These are phyloP conservation scores for Platypus cylindrus DNA, from an alignment of 2,888 invertebrate species.

Conservation along the genomic window DNA sequence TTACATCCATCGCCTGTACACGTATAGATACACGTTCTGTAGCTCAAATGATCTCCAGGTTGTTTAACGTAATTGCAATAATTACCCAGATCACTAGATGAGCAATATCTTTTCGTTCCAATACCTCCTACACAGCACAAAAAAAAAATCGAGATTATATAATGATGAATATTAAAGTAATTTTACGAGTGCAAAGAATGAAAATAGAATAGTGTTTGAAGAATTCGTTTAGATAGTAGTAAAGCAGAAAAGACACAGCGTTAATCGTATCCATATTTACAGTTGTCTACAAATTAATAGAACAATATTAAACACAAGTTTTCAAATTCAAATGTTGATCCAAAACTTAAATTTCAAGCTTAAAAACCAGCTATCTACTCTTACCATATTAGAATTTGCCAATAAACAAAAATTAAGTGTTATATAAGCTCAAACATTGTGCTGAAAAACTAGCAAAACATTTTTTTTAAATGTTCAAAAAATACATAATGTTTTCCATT, in stretches of 20 bases:
- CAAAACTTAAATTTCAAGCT: too few species aligned
- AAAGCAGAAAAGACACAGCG: too few species aligned
- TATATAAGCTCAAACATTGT: too few species aligned
- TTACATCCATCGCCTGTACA: slow-evolving; percentile 78
- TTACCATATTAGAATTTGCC: too few species aligned
- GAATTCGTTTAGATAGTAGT: too few species aligned
- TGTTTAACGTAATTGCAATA: slow-evolving; percentile 80
- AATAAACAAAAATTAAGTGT: too few species aligned
- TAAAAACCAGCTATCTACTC: too few species aligned
- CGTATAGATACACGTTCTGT: slow-evolving; percentile 80
- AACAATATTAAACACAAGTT: not conserved
- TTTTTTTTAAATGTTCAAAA: too few species aligned
- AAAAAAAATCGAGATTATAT: slow-evolving; percentile 4
- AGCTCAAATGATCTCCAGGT: slow-evolving; percentile 66
- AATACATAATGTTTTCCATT: not conserved
- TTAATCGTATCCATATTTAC: too few species aligned
- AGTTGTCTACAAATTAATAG: too few species aligned
- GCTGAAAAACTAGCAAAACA: not conserved
- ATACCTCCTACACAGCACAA: slow-evolving; percentile 58
- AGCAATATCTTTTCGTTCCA: slow-evolving; percentile 79
- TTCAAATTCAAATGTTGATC: not conserved
- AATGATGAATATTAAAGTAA: too few species aligned
- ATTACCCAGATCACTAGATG: slow-evolving; percentile 74
- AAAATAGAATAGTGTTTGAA: not conserved
- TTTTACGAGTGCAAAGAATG: not conserved